Percentiles rank a stretch among this genome's conserved stretches.
These are phyloP conservation scores for Meda fulgida DNA, from an alignment of 2,797 vertebrate genomes.

Conservation along the genomic window DNA sequence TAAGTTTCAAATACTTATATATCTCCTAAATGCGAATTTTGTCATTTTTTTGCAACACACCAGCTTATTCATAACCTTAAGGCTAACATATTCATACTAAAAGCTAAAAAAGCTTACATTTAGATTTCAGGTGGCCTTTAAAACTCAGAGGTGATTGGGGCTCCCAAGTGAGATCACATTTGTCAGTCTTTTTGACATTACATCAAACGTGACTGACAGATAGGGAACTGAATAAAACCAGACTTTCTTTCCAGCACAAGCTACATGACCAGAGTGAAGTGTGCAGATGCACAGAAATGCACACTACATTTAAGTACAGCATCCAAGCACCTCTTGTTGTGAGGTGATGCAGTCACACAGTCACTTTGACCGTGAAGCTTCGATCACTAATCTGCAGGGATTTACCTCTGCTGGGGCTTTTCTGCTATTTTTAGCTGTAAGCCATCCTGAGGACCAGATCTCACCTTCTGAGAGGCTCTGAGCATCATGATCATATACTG, in stretches of 20 bases:
- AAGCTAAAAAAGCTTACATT: no score
- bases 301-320: not conserved
- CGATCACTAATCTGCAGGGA: slow-evolving; percentile 77
- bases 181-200: no score
- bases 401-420: slow-evolving; percentile 71
- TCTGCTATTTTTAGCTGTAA: slow-evolving; percentile 76
- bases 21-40: no score
- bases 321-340: not conserved
- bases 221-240: not conserved
- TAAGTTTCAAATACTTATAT: no score
- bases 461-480: not conserved
- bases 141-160: not conserved
- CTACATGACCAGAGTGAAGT: not conserved
- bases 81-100: no score
- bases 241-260: not conserved
- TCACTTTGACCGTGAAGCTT: slow-evolving; percentile 57
- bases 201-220: not conserved
- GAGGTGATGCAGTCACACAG: slow-evolving; percentile 16
- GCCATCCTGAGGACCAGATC: slow-evolving; percentile 29
- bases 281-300: not conserved
- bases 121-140: no score
- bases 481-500: not conserved
- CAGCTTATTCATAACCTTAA: no score
- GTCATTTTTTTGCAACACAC: no score
- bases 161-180: not conserved